Evolutionary conservation across 2,888 invertebrate species (phyloP).

Genomic region (Rhagium mordax): DNA sequence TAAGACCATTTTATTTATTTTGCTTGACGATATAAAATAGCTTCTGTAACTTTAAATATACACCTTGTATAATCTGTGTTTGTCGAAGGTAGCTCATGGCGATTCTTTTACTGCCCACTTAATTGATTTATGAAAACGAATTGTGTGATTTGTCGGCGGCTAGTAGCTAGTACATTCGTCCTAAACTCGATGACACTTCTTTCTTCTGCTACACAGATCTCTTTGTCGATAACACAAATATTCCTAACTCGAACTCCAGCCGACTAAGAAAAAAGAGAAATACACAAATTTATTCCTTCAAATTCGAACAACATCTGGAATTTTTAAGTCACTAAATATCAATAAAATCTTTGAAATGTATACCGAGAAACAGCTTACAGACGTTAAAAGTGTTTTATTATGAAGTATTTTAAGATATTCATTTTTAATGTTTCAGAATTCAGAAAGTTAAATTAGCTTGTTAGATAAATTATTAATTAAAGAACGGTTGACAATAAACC

Average conservation of each 20-base stretch:
- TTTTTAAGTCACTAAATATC: conserved; percentile 36
- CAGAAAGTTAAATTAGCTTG: too few relatives aligned
- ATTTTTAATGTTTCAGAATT: too few relatives aligned
- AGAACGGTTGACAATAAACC: not conserved
- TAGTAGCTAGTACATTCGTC: conserved; percentile 56
- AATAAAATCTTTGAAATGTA: conserved; percentile 21
- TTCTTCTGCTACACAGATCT: conserved; percentile 52
- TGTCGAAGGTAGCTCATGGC: conserved; percentile 32
- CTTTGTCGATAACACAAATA: conserved; percentile 50
- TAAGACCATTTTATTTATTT: too few relatives aligned
- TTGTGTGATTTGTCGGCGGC: conserved; percentile 69
- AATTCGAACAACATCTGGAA: conserved; percentile 46
- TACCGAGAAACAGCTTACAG: conserved; percentile 13
- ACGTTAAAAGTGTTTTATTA: not conserved
- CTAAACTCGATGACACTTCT: conserved; percentile 52
- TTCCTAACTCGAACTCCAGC: conserved; percentile 42
- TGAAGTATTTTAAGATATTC: too few relatives aligned
- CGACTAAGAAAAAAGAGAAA: conserved; percentile 42
- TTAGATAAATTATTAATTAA: not conserved
- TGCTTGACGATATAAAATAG: too few relatives aligned
- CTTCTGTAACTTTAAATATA: not conserved
- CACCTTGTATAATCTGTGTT: conserved; percentile 36
- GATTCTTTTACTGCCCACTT: conserved; percentile 46
- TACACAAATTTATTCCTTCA: conserved; percentile 48
- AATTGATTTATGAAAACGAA: conserved; percentile 69